Conservation (phyloP, 2,797 vertebrate species). For the Neoniphon sammara region DNA sequence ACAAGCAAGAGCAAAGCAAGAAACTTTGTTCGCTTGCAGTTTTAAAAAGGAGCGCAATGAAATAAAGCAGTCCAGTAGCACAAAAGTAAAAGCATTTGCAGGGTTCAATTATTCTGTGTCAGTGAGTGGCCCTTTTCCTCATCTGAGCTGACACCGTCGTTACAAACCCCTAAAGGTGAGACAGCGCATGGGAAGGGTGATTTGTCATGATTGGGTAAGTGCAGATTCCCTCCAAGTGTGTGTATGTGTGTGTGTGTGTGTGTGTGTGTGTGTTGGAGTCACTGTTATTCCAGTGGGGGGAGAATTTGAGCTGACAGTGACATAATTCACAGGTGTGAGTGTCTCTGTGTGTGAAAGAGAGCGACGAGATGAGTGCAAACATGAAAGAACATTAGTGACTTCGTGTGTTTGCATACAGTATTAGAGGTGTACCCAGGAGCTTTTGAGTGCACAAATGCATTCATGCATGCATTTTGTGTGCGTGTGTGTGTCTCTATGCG, state of each 20-base stretch:
- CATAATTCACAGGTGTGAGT: slow-evolving; percentile 29
- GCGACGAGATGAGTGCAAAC: not conserved
- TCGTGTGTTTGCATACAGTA: not conserved
- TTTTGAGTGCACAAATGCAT: not conserved
- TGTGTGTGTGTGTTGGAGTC: slow-evolving; percentile 21
- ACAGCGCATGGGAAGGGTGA: slow-evolving; percentile 44
- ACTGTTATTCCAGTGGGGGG: slow-evolving; percentile 27
- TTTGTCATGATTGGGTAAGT: slow-evolving; percentile 63
- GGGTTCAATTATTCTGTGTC: slow-evolving; percentile 27
- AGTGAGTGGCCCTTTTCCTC: slow-evolving; percentile 46
- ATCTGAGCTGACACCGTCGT: slow-evolving; percentile 52
- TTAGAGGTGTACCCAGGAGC: no score
- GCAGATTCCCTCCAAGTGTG: slow-evolving; percentile 18
- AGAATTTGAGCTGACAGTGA: slow-evolving; percentile 45
- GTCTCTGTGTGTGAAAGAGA: not conserved
- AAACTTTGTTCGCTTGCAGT: slow-evolving; percentile 19
- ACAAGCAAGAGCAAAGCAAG: slow-evolving; percentile 24
- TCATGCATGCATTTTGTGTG: not conserved
- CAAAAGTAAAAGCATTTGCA: slow-evolving; percentile 30
- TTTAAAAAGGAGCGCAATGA: slow-evolving; percentile 28
- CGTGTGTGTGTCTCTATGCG: not conserved
- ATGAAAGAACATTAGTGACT: not conserved
- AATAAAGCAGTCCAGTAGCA: slow-evolving; percentile 41
- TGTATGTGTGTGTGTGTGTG: slow-evolving; percentile 8
- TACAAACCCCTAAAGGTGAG: slow-evolving; percentile 50